Conservation (phyloP, 2,113 vertebrate species). For the Microcebus tavaratra region DNA sequence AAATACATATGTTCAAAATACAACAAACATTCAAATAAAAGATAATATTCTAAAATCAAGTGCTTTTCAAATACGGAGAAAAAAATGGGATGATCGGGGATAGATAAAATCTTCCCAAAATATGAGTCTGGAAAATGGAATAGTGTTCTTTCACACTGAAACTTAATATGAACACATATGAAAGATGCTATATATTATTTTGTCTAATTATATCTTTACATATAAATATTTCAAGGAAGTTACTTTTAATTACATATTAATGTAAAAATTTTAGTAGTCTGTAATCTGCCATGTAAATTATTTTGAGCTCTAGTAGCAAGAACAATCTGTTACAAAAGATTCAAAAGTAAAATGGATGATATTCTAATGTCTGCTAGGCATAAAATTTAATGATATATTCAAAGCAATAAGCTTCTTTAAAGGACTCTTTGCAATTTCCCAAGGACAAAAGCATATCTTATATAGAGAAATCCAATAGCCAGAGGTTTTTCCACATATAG, state of each 20-base stretch:
- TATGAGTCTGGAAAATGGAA: not conserved
- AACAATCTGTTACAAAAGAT: not conserved
- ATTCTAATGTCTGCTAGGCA: not conserved
- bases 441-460: not conserved
- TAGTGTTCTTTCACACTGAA: not conserved
- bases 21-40: not conserved
- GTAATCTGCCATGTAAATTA: not conserved
- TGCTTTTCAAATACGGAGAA: not conserved
- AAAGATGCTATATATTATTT: not conserved
- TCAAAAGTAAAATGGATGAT: conserved; percentile 15
- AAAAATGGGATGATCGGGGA: not conserved
- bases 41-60: not conserved
- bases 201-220: not conserved
- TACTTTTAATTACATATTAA: conserved; percentile 25
- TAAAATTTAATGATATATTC: not conserved
- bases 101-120: not conserved
- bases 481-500: not conserved
- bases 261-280: not conserved
- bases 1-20: not conserved
- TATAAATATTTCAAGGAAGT: not conserved
- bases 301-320: not conserved
- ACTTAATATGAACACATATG: not conserved
- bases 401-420: not conserved
- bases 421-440: conserved; percentile 13
- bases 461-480: not conserved